phyloP scores from a whole-genome alignment of 2,888 invertebrate genomes.

The Pristionchus mayeri region DNA sequence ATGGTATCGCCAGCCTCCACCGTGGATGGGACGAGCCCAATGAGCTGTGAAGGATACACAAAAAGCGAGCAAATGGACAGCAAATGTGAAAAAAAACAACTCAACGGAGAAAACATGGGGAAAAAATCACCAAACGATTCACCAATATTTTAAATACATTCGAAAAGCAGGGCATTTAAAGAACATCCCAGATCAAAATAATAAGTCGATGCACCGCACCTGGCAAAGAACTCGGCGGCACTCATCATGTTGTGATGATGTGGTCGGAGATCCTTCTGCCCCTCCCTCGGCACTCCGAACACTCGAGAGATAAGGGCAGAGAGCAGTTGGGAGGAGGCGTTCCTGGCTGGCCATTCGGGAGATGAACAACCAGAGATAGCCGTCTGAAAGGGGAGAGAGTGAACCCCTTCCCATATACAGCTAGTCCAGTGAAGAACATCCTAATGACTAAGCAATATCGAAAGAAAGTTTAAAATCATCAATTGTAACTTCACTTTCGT shows the following conservation, averaged over 20 bases:
- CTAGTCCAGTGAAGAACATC: no score
- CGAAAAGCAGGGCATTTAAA: no score
- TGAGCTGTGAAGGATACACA: background rate
- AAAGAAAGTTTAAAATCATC: background rate
- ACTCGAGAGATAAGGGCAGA: conserved; percentile 51
- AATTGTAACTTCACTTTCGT: background rate
- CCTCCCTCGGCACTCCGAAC: conserved; percentile 62
- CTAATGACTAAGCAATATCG: no score
- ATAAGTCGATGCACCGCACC: conserved; percentile 50
- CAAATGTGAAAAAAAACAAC: background rate
- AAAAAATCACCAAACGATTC: no score
- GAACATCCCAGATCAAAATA: no score
- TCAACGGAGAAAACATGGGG: background rate
- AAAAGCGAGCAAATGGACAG: background rate
- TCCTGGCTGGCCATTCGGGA: conserved; percentile 66
- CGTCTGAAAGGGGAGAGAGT: background rate
- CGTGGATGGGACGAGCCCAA: no score
- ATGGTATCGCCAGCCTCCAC: background rate
- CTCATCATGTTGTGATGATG: conserved; percentile 63
- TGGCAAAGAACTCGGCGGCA: conserved; percentile 68
- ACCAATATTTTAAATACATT: no score
- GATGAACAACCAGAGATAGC: conserved; percentile 58
- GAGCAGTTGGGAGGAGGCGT: conserved; percentile 62
- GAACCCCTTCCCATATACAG: no score
- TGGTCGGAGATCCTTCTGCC: conserved; percentile 55